Evolutionary conservation across 2,797 vertebrate genomes (phyloP), one percentile per base, ranked within the genome.

Genomic region (Limnodromus scolopaceus): DNA sequence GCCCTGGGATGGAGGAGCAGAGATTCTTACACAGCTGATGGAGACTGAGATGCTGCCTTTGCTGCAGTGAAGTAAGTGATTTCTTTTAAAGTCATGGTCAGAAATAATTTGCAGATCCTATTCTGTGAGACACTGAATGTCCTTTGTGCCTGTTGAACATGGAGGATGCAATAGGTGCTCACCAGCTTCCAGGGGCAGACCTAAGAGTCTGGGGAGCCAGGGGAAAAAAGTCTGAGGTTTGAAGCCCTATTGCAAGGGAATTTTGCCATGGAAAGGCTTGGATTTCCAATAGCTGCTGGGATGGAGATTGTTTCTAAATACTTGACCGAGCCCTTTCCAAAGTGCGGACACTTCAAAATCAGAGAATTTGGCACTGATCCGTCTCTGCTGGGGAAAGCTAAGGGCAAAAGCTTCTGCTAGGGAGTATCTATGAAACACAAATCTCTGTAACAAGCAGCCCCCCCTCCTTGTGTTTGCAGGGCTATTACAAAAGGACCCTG

Each of bases 401-500:
- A 49, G 16, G 30, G 11, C 1, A 0, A 34, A 48, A 84, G n/a
- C 46, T 66, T 55, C 41, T 76, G 32, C 30, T 68, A 4, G 64
- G 66, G 54, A 91, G 2, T 19, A 53, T 41, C 55, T 74, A 2
- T 60, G 46, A 54, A 76, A n/a, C 13, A 23, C 30, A 60, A 72
- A 39, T 25, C 23, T 84, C 81, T 48, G 32, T 91, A 88, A 94
- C 54, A 66, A 34, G 51, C 48, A 64, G 13, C 74, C 36, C 9
- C 36, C 9, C 12, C 46, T 80, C 74, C 4, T 68, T 92, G 25
- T 92, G 49, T 69, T 86, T 54, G 70, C 97, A 99, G 99, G 99
- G 99, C 54, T 99, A 99, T 97, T 99, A 99, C 89, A 99, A 97
- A 96, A 98, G 99, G 77, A 99, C 99, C 6, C 98, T 99, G 5